Conservation (phyloP, 2,888 invertebrate species). For the Drosophila meridiana region DNA sequence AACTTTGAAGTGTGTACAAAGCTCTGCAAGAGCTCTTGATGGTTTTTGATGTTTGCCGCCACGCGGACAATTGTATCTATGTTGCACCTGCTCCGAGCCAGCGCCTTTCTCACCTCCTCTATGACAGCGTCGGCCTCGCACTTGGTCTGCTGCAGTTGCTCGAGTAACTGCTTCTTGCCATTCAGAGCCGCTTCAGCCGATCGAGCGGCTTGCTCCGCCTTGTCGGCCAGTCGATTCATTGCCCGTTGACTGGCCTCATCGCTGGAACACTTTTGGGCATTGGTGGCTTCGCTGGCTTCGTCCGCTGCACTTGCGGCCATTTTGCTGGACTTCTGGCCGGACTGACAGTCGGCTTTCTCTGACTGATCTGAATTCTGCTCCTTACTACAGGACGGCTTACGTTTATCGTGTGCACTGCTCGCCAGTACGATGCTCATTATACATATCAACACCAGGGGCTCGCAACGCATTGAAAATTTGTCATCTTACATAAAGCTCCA, state of each 20-base stretch:
- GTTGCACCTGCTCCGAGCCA: constrained; percentile 5
- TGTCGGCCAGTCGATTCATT: constrained; percentile 35
- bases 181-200: constrained; percentile 37
- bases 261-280: constrained; percentile 31
- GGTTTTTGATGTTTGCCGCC: neutral
- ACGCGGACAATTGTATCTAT: constrained; percentile 5
- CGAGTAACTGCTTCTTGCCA: constrained; percentile 38
- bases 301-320: constrained; percentile 34
- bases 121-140: constrained; percentile 21
- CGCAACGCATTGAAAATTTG: constrained; percentile 53
- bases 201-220: constrained; percentile 42
- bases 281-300: constrained; percentile 41
- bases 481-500: constrained; percentile 45
- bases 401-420: neutral
- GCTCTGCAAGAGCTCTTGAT: constrained; percentile 7
- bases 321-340: constrained; percentile 30
- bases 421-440: constrained; percentile 36
- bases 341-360: constrained; percentile 4
- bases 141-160: constrained; percentile 11
- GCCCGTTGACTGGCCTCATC: constrained; percentile 19
- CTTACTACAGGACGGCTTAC: neutral
- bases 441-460: constrained; percentile 20
- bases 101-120: constrained; percentile 27
- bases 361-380: neutral
- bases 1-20: neutral